Conservation (phyloP, 2,888 invertebrate genomes). For the Vandiemenella viatica region DNA sequence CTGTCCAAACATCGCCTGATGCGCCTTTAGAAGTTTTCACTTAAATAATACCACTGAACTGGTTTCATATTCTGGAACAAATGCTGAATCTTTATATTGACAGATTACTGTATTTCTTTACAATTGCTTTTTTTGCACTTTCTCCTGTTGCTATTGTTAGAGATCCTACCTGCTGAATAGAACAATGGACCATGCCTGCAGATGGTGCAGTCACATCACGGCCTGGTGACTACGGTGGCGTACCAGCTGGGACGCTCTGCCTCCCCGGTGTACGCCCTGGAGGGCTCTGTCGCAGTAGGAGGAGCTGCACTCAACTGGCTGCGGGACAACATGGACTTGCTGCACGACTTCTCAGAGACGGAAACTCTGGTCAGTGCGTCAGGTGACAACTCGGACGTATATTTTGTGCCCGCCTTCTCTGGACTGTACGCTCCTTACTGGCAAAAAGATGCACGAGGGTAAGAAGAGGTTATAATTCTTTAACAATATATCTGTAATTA, state of each 20-base stretch:
- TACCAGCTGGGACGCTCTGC: conserved; percentile 69
- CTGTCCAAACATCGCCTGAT: too few species aligned
- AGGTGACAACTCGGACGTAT: conserved; percentile 57
- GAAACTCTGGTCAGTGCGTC: conserved; percentile 48
- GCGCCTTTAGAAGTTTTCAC: too few species aligned
- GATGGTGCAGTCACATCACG: conserved; percentile 73
- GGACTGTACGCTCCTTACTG: conserved; percentile 94
- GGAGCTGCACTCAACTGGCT: conserved; percentile 86
- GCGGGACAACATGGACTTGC: conserved; percentile 66
- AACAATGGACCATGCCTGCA: conserved; percentile 28
- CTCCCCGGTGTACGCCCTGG: conserved; percentile 70
- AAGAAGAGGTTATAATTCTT: conserved; percentile 8
- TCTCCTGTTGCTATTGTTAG: too few species aligned
- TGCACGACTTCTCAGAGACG: conserved; percentile 48
- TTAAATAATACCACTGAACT: too few species aligned
- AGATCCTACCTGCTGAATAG: too few species aligned
- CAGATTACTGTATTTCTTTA: too few species aligned
- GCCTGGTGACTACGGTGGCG: conserved; percentile 80
- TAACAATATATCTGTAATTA: not conserved
- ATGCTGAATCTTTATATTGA: too few species aligned
- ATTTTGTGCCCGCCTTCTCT: conserved; percentile 95
- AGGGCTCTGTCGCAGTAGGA: conserved; percentile 79
- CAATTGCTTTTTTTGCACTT: too few species aligned
- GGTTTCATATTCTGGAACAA: too few species aligned
- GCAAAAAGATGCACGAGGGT: conserved; percentile 81